Evolutionary conservation across 2,113 vertebrate species (phyloP).

Genomic region (Baryphthengus martii): DNA sequence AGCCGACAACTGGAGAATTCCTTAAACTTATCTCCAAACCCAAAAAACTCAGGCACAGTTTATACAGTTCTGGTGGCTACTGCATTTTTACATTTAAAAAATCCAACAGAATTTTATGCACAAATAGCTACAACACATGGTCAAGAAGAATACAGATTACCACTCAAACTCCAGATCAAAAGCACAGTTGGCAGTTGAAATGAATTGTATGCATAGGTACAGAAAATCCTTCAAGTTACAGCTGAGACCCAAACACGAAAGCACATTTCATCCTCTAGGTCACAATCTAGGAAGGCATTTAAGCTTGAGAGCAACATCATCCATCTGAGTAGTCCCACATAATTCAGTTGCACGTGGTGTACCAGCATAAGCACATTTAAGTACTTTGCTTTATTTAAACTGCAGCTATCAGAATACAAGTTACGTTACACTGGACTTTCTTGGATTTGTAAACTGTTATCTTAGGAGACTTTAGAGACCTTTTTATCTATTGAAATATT

Average conservation of each 20-base stretch:
- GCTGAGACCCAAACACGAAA: background rate
- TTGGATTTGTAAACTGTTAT: background rate
- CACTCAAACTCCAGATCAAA: background rate
- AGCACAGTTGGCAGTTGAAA: background rate
- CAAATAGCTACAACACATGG: background rate
- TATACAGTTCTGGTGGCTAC: background rate
- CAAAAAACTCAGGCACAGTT: background rate
- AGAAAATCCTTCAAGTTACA: background rate
- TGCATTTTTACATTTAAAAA: background rate
- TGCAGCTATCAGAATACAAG: conserved; percentile 9
- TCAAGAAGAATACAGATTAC: background rate
- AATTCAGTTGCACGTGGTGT: background rate
- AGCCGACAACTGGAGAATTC: background rate
- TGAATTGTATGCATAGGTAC: background rate
- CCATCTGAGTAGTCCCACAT: background rate
- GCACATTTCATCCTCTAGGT: background rate
- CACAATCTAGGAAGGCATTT: background rate
- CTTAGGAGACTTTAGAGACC: background rate
- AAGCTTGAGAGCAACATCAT: background rate
- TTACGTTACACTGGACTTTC: background rate
- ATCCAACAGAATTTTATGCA: background rate
- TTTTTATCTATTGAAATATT: background rate
- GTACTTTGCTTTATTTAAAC: conserved; percentile 17
- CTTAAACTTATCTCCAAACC: background rate
- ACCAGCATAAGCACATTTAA: background rate